Evolutionary conservation across 2,888 invertebrate genomes (phyloP).

Genomic region (Dynastes maya): DNA sequence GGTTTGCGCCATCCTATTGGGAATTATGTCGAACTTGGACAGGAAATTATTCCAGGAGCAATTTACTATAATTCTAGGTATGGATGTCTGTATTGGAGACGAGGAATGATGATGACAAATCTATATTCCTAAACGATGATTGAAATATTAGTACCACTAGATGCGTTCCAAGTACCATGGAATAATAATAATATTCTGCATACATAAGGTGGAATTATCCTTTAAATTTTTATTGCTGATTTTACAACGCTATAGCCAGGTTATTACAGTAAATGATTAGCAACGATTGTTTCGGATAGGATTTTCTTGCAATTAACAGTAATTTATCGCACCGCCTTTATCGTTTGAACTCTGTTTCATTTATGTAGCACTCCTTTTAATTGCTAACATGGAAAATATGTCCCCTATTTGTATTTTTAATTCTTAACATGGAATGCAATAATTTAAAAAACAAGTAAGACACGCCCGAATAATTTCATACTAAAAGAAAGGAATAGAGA

Average conservation of each 20-base stretch:
- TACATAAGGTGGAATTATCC: no score
- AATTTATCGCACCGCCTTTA: background rate
- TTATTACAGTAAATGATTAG: no score
- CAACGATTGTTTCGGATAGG: no score
- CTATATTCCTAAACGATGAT: background rate
- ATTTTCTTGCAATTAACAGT: background rate
- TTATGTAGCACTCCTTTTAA: slow-evolving; percentile 2
- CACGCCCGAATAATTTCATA: slow-evolving; percentile 1
- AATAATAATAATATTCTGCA: no score
- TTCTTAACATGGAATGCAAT: background rate
- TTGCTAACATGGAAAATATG: slow-evolving; percentile 3
- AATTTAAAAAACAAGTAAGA: background rate
- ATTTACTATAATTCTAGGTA: slow-evolving; percentile 2
- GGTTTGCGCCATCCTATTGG: background rate
- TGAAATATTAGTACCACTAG: no score
- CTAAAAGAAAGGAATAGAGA: background rate
- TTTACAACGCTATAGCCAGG: no score
- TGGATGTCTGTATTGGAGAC: background rate
- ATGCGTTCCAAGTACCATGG: no score
- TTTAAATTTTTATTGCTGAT: no score
- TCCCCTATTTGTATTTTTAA: slow-evolving; percentile 1
- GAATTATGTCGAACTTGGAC: slow-evolving; percentile 14
- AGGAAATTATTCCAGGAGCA: slow-evolving; percentile 27
- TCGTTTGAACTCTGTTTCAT: no score
- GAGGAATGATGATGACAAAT: background rate